Base-by-base conservation (phyloP, 2,888 invertebrate genomes). In the Morpho deidamia region DNA sequence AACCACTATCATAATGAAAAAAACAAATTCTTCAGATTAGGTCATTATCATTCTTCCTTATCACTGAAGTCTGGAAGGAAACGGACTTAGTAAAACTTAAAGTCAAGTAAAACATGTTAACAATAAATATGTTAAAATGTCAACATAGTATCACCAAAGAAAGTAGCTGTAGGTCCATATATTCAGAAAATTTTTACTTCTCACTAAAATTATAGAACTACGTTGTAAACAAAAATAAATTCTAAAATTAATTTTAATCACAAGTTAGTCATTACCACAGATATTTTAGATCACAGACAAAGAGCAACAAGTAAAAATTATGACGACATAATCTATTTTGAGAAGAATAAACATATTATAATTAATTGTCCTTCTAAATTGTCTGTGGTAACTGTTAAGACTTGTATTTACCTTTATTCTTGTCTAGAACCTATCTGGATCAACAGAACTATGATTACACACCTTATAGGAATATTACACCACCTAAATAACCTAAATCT, bases 21-120 rank as follows among this genome's bases (percentile, higher is more conserved):
- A 58, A 61, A 61, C 48, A 54, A 69, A 64, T 67, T 60, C 64
- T 65, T 66, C 68, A 74, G 81, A 78, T 80, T 83, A 84, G 72
- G 77, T 79, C 77, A 81, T 82, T 80, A 83, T 78, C 82, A 71
- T 67, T 73, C 67, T 69, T 72, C 73, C 83, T 83, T 84, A 85
- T 83, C 86, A 73, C 60, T 65, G 60, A 61, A 61, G 62, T 63
- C 74, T 79, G 75, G 67, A 82, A 83, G 74, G 78, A 81, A 86
- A 80, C 72, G 43, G 44, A 49, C 43, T 48, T 54, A 44, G 40
- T 43, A 58, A 50, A 57, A 23, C 23, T 23, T 23, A 23, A 23
- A 23, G 23, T 23, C 23, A 23, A 23, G 23, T 23, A 23, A 23
- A 23, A 48, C 34, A 11, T 49, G 49, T 23, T 49, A 46, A 53